These are phyloP conservation scores for Drosophila repleta DNA, from an alignment of 1,140 invertebrate genomes.

Conservation along the genomic window DNA sequence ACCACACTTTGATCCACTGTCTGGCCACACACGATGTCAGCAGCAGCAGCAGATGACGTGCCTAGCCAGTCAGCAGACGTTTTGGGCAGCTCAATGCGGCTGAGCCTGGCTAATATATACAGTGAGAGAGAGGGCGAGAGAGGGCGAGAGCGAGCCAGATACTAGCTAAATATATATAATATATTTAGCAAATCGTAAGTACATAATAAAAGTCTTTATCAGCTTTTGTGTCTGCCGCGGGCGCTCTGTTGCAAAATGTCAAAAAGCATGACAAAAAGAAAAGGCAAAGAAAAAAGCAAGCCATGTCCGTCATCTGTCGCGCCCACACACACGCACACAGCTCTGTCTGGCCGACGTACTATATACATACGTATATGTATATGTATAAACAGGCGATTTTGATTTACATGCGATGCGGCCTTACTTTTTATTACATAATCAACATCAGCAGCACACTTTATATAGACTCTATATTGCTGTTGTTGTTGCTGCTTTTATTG, in stretches of 20 bases:
- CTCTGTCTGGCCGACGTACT: not conserved
- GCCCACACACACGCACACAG: slow-evolving; percentile 10
- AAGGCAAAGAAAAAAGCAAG: not conserved
- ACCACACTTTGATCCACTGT: not conserved
- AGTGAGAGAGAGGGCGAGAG: not conserved
- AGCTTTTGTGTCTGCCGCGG: slow-evolving; percentile 18
- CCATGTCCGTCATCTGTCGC: slow-evolving; percentile 11
- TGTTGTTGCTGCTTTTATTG: slow-evolving; percentile 36
- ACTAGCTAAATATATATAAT: slow-evolving; percentile 12
- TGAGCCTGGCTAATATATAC: slow-evolving; percentile 12
- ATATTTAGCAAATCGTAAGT: slow-evolving; percentile 15
- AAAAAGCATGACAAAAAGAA: slow-evolving; percentile 8
- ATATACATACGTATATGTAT: not conserved
- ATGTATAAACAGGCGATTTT: slow-evolving; percentile 29
- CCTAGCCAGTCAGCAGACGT: slow-evolving; percentile 9
- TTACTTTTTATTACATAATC: slow-evolving; percentile 56
- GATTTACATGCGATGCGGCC: slow-evolving; percentile 49
- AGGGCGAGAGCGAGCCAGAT: not conserved
- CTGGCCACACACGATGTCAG: slow-evolving; percentile 36
- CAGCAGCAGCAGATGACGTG: slow-evolving; percentile 24
- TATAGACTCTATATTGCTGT: slow-evolving; percentile 15
- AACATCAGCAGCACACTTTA: slow-evolving; percentile 41
- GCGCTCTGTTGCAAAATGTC: slow-evolving; percentile 14
- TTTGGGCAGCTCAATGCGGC: slow-evolving; percentile 12
- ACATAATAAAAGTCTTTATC: slow-evolving; percentile 27